These are phyloP conservation scores for Boloria selene DNA, from an alignment of 2,888 invertebrate species.

Conservation along the genomic window DNA sequence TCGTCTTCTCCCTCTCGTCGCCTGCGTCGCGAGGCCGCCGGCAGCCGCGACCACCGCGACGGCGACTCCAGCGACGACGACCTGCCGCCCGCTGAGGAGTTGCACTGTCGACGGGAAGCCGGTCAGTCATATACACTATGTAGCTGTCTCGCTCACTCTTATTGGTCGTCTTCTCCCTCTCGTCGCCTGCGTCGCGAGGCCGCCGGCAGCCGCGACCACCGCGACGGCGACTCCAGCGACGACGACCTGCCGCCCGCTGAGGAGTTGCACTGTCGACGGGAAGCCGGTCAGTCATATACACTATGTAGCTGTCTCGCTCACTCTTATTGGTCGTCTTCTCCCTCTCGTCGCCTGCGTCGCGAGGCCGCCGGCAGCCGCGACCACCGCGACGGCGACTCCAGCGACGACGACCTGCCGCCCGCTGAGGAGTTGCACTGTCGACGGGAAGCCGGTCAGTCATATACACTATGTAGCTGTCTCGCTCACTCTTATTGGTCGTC, in stretches of 20 bases:
- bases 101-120: constrained; percentile 75
- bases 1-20: too few species aligned
- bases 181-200: constrained; percentile 90
- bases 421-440: constrained; percentile 84
- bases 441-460: constrained; percentile 57
- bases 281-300: constrained; percentile 55
- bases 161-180: too few species aligned
- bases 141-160: too few species aligned
- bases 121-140: constrained; percentile 48
- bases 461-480: not conserved
- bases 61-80: constrained; percentile 99
- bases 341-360: constrained; percentile 89
- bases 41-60: constrained; percentile 83
- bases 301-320: not conserved
- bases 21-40: constrained; percentile 87
- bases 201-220: constrained; percentile 76
- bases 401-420: constrained; percentile 97
- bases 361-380: constrained; percentile 83
- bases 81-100: constrained; percentile 89
- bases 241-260: constrained; percentile 95
- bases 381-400: constrained; percentile 95
- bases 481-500: too few species aligned
- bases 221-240: constrained; percentile 97
- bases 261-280: constrained; percentile 79
- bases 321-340: too few species aligned